Percentiles rank a stretch among this genome's conserved stretches.
phyloP scores from a whole-genome alignment of 2,113 vertebrate species.

The Lepidothrix coronata region DNA sequence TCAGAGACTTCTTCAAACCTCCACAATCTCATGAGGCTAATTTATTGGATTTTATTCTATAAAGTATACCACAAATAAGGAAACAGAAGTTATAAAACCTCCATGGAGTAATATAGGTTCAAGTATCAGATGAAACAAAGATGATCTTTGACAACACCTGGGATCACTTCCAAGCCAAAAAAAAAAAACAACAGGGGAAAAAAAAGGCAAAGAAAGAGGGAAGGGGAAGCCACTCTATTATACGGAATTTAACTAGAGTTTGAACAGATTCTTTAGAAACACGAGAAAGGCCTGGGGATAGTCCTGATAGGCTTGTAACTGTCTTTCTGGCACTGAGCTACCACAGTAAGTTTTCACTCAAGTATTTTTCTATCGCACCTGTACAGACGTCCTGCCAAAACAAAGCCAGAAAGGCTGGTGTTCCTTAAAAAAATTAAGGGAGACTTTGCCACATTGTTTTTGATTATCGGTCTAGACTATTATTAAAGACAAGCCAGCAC shows the following conservation, averaged over 20 bases:
- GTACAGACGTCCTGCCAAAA: neutral
- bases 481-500: neutral
- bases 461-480: neutral
- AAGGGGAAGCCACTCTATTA: neutral
- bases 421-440: neutral
- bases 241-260: neutral
- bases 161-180: neutral
- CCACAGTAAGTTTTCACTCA: neutral
- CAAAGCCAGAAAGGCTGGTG: neutral
- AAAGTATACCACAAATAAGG: neutral
- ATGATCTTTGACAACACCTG: neutral
- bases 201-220: neutral
- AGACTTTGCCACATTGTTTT: neutral
- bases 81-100: neutral
- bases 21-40: neutral
- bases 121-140: neutral
- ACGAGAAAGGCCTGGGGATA: neutral
- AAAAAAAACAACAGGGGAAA: no score
- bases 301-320: neutral
- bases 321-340: neutral
- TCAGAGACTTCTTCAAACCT: neutral
- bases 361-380: neutral
- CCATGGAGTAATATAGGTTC: neutral
- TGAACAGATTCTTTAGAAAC: neutral
- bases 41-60: neutral